Conservation (phyloP, 2,888 invertebrate species). For the Spilarctia lutea region DNA sequence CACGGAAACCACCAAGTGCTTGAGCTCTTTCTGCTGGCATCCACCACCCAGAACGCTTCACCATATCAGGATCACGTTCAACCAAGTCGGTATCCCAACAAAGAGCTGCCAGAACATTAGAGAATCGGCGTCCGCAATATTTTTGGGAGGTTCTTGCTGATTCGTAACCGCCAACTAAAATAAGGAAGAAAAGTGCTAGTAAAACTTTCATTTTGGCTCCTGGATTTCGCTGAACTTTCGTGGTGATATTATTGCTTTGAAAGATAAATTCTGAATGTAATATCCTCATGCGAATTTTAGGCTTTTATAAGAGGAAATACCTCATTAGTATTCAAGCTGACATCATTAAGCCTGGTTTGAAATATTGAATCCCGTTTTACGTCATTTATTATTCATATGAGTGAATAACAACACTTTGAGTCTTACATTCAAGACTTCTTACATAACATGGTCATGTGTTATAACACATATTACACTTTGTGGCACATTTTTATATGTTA, state of each 20-base stretch:
- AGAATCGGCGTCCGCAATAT: constrained; percentile 11
- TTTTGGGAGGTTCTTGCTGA: not conserved
- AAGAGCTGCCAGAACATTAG: not conserved
- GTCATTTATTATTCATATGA: not conserved
- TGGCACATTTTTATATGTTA: no score
- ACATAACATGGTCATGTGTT: not conserved
- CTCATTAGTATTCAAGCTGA: not conserved
- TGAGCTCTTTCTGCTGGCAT: constrained; percentile 28
- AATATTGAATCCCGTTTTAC: not conserved
- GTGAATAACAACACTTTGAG: not conserved
- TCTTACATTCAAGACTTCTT: not conserved
- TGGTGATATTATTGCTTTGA: not conserved
- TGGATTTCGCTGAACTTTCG: not conserved
- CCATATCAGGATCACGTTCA: not conserved
- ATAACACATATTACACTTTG: no score
- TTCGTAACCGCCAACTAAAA: not conserved
- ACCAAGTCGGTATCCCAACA: constrained; percentile 21
- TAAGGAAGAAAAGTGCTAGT: not conserved
- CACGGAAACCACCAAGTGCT: constrained; percentile 27
- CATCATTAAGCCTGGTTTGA: not conserved
- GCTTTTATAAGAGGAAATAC: not conserved
- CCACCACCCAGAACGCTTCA: constrained; percentile 45
- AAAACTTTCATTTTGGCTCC: constrained; percentile 29
- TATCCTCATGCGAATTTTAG: not conserved
- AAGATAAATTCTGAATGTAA: not conserved